A percentile compares a stretch with the other conserved stretches of the same genome.
These are phyloP conservation scores for Drosophila infuscata DNA, from an alignment of 2,888 invertebrate genomes.

Conservation along the genomic window DNA sequence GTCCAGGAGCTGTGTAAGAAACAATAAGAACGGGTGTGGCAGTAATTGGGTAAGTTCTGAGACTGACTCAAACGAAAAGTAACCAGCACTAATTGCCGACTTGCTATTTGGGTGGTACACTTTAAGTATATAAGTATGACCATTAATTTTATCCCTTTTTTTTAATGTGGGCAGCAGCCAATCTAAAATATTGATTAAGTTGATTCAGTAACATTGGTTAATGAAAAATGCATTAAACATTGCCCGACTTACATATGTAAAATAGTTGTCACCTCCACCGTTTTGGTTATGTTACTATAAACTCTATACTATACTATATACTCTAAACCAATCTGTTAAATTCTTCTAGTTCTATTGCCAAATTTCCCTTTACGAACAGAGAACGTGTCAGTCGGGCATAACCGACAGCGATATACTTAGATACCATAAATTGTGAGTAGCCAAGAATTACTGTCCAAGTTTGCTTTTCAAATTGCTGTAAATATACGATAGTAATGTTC, in stretches of 20 bases:
- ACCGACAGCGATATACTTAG: too few relatives aligned
- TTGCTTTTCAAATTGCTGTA: too few relatives aligned
- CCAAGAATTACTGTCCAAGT: too few relatives aligned
- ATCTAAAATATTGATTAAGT: conserved; percentile 68
- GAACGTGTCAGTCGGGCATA: too few relatives aligned
- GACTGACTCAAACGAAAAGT: conserved; percentile 27
- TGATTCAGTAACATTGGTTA: conserved; percentile 39
- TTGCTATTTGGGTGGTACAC: conserved; percentile 45
- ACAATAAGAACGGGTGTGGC: conserved; percentile 60
- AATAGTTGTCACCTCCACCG: background rate
- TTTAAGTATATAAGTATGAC: conserved; percentile 4
- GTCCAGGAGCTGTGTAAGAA: conserved; percentile 17
- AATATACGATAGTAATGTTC: too few relatives aligned
- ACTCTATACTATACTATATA: too few relatives aligned
- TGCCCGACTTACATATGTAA: background rate
- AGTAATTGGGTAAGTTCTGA: conserved; percentile 62
- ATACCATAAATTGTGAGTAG: too few relatives aligned
- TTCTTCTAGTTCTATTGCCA: too few relatives aligned
- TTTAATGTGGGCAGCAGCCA: conserved; percentile 2
- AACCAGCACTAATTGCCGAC: conserved; percentile 62
- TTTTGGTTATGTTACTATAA: background rate
- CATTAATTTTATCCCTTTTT: conserved; percentile 1
- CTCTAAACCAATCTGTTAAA: too few relatives aligned
- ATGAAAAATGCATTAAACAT: conserved; percentile 15
- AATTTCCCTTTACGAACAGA: too few relatives aligned